Evolutionary conservation across 2,113 vertebrate species (phyloP).

Genomic region (Accipiter cooperii): DNA sequence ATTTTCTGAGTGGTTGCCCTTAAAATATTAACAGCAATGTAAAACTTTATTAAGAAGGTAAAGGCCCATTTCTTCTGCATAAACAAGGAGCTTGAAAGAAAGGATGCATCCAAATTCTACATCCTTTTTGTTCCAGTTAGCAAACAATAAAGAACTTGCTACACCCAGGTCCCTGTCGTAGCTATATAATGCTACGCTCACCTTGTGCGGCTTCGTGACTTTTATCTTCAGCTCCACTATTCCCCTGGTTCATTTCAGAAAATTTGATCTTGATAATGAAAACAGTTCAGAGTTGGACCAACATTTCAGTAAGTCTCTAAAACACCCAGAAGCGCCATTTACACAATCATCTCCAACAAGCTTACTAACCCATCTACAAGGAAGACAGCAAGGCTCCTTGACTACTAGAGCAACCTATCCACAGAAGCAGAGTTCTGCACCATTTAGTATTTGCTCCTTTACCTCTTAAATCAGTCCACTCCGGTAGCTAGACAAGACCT

Average conservation of each 20-base stretch:
- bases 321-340: not conserved
- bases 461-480: not conserved
- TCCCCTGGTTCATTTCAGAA: not conserved
- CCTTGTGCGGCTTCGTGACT: not conserved
- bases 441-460: not conserved
- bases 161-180: not conserved
- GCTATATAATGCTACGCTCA: not conserved
- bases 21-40: not conserved
- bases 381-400: not conserved
- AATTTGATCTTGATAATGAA: not conserved
- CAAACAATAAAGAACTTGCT: not conserved
- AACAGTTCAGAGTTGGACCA: not conserved
- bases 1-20: not conserved
- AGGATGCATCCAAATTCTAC: not conserved
- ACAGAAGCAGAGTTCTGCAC: not conserved
- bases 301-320: not conserved
- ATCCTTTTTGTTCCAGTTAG: not conserved
- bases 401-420: not conserved
- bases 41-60: not conserved
- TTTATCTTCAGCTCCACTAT: not conserved
- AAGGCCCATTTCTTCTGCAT: not conserved
- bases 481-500: not conserved
- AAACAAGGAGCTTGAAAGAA: not conserved
- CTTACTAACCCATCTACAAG: not conserved
- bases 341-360: not conserved